A percentile compares a stretch with the other conserved stretches of the same genome.
These are phyloP conservation scores for Lagocephalus sceleratus DNA, from an alignment of 2,797 vertebrate species.

Conservation along the genomic window DNA sequence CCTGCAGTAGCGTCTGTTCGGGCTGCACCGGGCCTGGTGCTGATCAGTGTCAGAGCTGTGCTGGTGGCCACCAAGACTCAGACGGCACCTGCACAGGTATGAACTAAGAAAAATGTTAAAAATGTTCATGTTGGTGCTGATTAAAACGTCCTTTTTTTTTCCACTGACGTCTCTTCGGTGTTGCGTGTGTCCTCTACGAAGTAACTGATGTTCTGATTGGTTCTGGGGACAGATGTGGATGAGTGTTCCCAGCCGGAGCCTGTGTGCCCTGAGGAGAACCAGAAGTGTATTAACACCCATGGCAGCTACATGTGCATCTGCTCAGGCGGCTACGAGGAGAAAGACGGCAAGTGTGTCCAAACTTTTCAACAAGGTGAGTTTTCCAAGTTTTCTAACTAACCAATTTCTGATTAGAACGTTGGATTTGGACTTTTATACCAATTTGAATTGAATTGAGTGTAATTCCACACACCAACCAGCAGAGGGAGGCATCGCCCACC, in stretches of 20 bases:
- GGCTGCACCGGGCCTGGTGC: slow-evolving; percentile 85
- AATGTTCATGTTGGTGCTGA: not conserved
- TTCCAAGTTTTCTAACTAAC: not conserved
- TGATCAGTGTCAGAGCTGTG: slow-evolving; percentile 77
- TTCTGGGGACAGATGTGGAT: slow-evolving; percentile 78
- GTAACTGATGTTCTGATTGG: not conserved
- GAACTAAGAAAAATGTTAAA: slow-evolving; percentile 1
- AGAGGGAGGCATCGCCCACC: too few species aligned
- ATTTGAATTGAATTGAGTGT: too few species aligned
- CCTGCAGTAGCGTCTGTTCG: slow-evolving; percentile 82
- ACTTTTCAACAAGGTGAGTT: slow-evolving; percentile 41
- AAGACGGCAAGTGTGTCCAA: slow-evolving; percentile 57
- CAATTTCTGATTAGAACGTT: too few species aligned
- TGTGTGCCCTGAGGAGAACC: slow-evolving; percentile 72
- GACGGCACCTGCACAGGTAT: slow-evolving; percentile 84
- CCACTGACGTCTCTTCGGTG: not conserved
- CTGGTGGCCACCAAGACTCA: slow-evolving; percentile 76
- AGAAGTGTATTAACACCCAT: slow-evolving; percentile 84
- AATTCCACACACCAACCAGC: too few species aligned
- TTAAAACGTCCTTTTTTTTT: not conserved
- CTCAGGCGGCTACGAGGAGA: slow-evolving; percentile 70
- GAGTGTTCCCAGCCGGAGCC: slow-evolving; percentile 80
- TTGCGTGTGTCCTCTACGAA: not conserved
- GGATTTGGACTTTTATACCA: too few species aligned
- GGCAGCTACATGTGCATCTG: slow-evolving; percentile 86